Evolutionary conservation across 2,797 vertebrate genomes (phyloP), one percentile per base, ranked within the genome.

Genomic region (Gila robusta): DNA sequence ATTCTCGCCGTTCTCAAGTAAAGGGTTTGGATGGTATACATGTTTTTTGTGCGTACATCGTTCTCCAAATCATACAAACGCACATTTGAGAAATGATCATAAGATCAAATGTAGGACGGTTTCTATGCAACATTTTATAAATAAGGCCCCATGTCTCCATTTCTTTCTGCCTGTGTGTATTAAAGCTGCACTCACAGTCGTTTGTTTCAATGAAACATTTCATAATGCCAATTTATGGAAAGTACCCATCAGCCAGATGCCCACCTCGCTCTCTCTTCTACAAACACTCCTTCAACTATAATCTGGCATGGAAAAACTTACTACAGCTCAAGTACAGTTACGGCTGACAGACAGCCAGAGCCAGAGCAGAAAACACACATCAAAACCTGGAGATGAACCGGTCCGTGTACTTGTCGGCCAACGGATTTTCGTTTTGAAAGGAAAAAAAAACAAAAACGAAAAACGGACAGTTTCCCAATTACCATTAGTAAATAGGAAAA

Each of bases 191-290:
- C 19, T 52, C 56, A 39, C 12, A 54, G 59, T 19, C n/a, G 3
- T 56, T 81, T 87, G 72, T 85, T 86, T 86, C 82, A 14, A n/a
- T 89, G 85, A 91, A 91, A 88, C 9, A 59, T 89, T 87, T 89
- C 52, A 74, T 85, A 84, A 73, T 82, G 82, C 37, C 82, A 79
- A 23, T 81, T 88, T 77, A 85, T 73, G 54, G 90, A 89, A 93
- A 92, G 88, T 21, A 73, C 37, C 52, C 54, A 47, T 39, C 64
- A 17, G 8, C 10, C 79, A 35, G n/a, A 66, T 32, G 26, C 62
- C 62, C 62, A 66, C 14, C 62, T 66, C 26, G 0, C 78, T 39
- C 71, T 35, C 70, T 56, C 78, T 39, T 23, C 79, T n/a, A 64
- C 7, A 83, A 81, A 83, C 76, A 77, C 49, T 81, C 77, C 81